Conservation (phyloP, 2,113 vertebrate species). For the Eonycteris spelaea region DNA sequence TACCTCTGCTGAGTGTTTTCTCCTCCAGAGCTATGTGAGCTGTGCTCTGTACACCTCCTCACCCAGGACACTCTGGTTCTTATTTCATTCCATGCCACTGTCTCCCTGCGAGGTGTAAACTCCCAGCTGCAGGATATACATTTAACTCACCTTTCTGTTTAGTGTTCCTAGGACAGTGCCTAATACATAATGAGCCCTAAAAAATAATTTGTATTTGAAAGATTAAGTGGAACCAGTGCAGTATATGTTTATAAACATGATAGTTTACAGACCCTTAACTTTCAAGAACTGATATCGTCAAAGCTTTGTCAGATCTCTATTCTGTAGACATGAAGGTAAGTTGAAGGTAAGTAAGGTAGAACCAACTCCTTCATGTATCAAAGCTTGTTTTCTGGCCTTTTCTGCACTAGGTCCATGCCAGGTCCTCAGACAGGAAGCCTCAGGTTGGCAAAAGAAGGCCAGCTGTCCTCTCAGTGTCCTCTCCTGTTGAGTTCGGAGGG, state of each 20-base stretch:
- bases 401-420: not conserved
- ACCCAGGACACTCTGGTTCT: not conserved
- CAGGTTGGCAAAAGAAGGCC: not conserved
- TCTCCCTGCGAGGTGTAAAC: not conserved
- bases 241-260: not conserved
- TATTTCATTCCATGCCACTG: not conserved
- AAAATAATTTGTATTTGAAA: not conserved
- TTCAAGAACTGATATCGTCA: not conserved
- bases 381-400: not conserved
- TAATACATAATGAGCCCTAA: not conserved
- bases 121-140: not conserved
- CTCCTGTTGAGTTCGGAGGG: not conserved
- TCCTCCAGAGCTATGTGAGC: accelerated
- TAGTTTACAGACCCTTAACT: not conserved
- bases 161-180: not conserved
- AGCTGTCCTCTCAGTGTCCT: accelerated
- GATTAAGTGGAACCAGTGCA: not conserved
- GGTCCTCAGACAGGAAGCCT: not conserved
- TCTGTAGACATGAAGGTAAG: not conserved
- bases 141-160: not conserved
- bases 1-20: not conserved
- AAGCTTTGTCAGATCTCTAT: not conserved
- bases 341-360: not conserved
- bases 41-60: not conserved
- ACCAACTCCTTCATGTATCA: not conserved